A percentile compares a stretch with the other conserved stretches of the same genome.
These are phyloP conservation scores for Macaca fascicularis DNA, from an alignment of 2,113 vertebrate genomes.

Conservation along the genomic window T2T-MFA8v1.1 NC_088378.1:167357501-167358000, in stretches of 20 bases:
- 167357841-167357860: background rate
- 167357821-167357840: constrained; percentile 9
- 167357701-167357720: background rate
- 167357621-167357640: constrained; percentile 32
- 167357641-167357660: constrained; percentile 49
- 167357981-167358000: background rate
- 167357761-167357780: background rate
- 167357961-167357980: background rate
- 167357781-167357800: background rate
- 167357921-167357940: background rate
- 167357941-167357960: background rate
- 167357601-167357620: constrained; percentile 52
- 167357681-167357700: constrained; percentile 20
- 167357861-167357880: background rate
- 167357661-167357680: constrained; percentile 20
- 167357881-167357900: background rate
- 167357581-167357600: constrained; percentile 71
- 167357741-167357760: constrained; percentile 41
- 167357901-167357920: background rate
- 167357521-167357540: constrained; percentile 61
- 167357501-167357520: constrained; percentile 53
- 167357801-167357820: background rate
- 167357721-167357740: constrained; percentile 26
- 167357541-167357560: constrained; percentile 64
- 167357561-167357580: constrained; percentile 4